Conservation (phyloP, 2,888 invertebrate species). For the Mythimna ferrago region DNA sequence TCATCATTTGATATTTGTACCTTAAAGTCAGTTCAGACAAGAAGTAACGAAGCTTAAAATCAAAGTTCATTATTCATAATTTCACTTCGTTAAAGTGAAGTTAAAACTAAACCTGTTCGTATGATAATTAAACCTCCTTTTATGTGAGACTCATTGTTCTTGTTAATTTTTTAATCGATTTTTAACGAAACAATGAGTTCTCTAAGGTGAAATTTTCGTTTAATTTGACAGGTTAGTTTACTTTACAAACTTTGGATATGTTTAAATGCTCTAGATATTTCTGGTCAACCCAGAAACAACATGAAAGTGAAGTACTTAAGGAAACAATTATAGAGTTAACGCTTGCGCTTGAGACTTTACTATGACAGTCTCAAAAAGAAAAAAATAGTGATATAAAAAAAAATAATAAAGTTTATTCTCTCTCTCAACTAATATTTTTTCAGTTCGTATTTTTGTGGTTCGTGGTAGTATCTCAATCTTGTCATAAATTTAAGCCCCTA, state of each 20-base stretch:
- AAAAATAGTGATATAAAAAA: not conserved
- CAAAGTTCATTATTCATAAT: constrained; percentile 86
- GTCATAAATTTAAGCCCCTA: not conserved
- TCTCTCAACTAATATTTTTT: not conserved
- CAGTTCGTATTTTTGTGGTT: not conserved
- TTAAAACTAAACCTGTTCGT: constrained; percentile 81
- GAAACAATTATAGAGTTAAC: not conserved
- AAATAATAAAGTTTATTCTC: too few species aligned
- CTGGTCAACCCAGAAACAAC: too few species aligned
- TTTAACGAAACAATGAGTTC: constrained; percentile 51
- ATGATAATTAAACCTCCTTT: constrained; percentile 81
- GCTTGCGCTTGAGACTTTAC: not conserved
- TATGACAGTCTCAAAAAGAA: not conserved
- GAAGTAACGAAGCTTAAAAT: constrained; percentile 87
- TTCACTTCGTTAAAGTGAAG: constrained; percentile 80
- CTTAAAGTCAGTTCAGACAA: constrained; percentile 66
- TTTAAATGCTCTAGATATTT: not conserved
- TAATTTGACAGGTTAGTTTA: constrained; percentile 43
- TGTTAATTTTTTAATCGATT: constrained; percentile 64
- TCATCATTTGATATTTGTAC: constrained; percentile 21
- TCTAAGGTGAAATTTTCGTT: constrained; percentile 32
- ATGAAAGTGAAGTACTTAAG: not conserved
- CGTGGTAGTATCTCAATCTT: not conserved
- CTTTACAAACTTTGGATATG: constrained; percentile 17
- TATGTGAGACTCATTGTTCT: constrained; percentile 81